Percentiles rank a stretch among this genome's conserved stretches.
Evolutionary conservation across 2,888 invertebrate species (phyloP).

Genomic region (Mongoloraphidia duomilia): DNA sequence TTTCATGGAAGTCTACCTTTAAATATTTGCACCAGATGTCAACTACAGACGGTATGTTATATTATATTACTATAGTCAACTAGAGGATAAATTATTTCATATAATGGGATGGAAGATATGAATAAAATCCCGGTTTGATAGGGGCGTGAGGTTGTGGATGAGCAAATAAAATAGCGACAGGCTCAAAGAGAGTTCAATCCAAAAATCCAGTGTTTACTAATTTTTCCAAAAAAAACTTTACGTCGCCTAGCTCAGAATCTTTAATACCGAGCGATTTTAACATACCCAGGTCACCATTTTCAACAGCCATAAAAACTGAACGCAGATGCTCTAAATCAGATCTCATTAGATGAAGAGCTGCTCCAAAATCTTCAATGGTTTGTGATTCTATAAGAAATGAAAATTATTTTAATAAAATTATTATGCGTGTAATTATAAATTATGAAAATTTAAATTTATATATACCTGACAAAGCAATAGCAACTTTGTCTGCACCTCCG

Average conservation of each 20-base stretch:
- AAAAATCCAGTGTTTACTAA: slow-evolving; percentile 90
- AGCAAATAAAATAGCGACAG: slow-evolving; percentile 57
- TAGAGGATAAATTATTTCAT: neutral
- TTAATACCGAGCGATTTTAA: slow-evolving; percentile 87
- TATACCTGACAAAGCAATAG: slow-evolving; percentile 84
- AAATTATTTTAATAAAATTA: neutral
- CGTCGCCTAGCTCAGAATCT: slow-evolving; percentile 87
- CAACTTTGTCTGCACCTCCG: slow-evolving; percentile 90
- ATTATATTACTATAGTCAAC: no score
- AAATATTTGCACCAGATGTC: no score
- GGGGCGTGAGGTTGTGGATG: slow-evolving; percentile 46
- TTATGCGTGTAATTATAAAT: no score
- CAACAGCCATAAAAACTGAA: slow-evolving; percentile 90
- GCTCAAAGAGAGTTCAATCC: slow-evolving; percentile 70
- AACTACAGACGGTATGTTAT: no score
- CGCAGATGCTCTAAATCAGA: slow-evolving; percentile 84
- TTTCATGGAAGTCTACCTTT: no score
- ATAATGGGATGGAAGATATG: slow-evolving; percentile 44
- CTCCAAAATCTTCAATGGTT: slow-evolving; percentile 88
- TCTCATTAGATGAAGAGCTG: slow-evolving; percentile 71
- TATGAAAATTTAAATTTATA: slow-evolving; percentile 1
- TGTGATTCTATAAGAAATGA: slow-evolving; percentile 61
- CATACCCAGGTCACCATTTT: slow-evolving; percentile 89
- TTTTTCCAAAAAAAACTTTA: slow-evolving; percentile 92
- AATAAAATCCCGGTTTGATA: slow-evolving; percentile 59